Evolutionary conservation across 2,113 vertebrate species (phyloP), one percentile per base, ranked within the genome.

Genomic region (Amia ocellicauda): DNA sequence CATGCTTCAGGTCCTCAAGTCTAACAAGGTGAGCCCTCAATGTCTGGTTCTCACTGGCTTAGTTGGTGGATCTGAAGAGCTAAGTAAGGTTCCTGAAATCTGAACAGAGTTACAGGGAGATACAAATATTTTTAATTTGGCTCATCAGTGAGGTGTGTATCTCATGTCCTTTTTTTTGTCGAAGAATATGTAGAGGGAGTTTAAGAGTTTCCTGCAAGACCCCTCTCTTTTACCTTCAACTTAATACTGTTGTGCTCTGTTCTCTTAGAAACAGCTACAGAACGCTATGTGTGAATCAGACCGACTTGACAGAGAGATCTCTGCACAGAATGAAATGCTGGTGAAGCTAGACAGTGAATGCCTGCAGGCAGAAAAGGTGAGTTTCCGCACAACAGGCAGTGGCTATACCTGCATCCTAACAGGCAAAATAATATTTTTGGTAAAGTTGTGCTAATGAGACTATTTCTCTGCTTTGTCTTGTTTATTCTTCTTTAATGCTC

Each of bases 201-300:
- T n/a, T n/a, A n/a, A n/a, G n/a, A n/a, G n/a, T n/a, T n/a, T n/a
- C n/a, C n/a, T n/a, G n/a, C n/a, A n/a, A n/a, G n/a, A n/a, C n/a
- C n/a, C n/a, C n/a, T n/a, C n/a, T n/a, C n/a, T n/a, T n/a, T n/a
- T n/a, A n/a, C n/a, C n/a, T n/a, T n/a, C n/a, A n/a, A 19, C 11
- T 22, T 3, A 16, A 16, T 61, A 17, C 29, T 26, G 23, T 43
- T 4, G 59, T 51, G 10, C 31, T 66, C 0, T 62, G 4, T 86
- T 88, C n/a, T n/a, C n/a, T 68, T 72, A 93, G 91, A 80, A 70
- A 56, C 85, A 76, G 71, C 83, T 92, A 24, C 74, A 87, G 1
- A 73, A 49, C 0, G 60, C 79, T 23, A 76, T 68, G 3, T 52
- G 71, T 16, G 71, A 63, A 2, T 79, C 81, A 0, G 3, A 1